A percentile compares a stretch with the other conserved stretches of the same genome.
Conservation (phyloP, 2,888 invertebrate species). For the Therioaphis trifolii region DNA sequence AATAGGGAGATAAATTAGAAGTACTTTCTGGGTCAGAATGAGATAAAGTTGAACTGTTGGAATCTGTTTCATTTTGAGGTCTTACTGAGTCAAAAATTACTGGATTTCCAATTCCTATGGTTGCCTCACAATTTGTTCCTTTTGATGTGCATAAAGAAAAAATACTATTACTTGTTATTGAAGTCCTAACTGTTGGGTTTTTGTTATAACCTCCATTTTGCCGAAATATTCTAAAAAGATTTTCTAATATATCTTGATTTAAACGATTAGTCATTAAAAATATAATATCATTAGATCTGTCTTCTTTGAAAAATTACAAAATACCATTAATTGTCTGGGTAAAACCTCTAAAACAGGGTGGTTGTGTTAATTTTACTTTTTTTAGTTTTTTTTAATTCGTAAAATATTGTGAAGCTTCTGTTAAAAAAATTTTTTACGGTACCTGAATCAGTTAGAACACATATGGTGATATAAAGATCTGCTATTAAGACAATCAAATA, state of each 20-base stretch:
- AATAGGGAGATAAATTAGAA: neutral
- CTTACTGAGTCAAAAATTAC: neutral
- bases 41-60: neutral
- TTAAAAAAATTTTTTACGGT: neutral
- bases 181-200: slow-evolving; percentile 64
- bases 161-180: slow-evolving; percentile 44
- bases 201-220: slow-evolving; percentile 65
- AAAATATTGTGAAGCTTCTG: neutral
- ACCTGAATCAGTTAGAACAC: slow-evolving; percentile 59
- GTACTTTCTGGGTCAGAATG: neutral
- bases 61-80: neutral
- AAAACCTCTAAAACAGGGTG: slow-evolving; percentile 66
- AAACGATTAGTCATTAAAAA: slow-evolving; percentile 4
- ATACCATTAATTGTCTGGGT: slow-evolving; percentile 65
- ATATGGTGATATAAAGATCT: slow-evolving; percentile 61
- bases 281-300: slow-evolving; percentile 62
- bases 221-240: slow-evolving; percentile 65
- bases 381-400: neutral
- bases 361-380: slow-evolving; percentile 55
- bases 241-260: slow-evolving; percentile 66
- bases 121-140: neutral
- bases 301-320: slow-evolving; percentile 64
- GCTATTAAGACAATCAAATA: slow-evolving; percentile 66
- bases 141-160: slow-evolving; percentile 19
- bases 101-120: neutral